Base-by-base conservation (phyloP, 1,140 invertebrate species). In the Drosophila subpulchrella region DNA sequence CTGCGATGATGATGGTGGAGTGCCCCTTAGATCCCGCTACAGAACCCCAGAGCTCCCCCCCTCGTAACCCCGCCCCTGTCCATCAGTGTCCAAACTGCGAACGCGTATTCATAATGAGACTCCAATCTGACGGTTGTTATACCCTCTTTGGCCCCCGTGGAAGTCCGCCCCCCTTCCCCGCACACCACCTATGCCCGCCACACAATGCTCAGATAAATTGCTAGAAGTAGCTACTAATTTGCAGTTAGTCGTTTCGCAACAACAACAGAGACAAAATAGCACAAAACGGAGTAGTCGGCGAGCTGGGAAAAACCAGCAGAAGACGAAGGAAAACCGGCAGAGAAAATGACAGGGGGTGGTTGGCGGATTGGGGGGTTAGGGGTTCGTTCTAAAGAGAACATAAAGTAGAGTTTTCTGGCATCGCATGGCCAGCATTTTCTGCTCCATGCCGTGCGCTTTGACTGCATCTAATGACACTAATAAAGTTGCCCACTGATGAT, bases 401-500 rank as follows among this genome's bases (percentile, higher is more conserved):
- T 50, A 71, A 71, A 71, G 68, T 58, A 32, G 66, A 71, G 65
- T 71, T 71, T 38, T 71, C 65, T 58, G 60, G 58, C 70, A 62
- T 62, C 30, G 59, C 57, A 73, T 47, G 47, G 61, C 63, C 74
- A 77, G 63, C 63, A 66, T 68, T 80, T 83, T 77, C 81, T 62
- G 67, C 46, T 71, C 39, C 76, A 84, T 80, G 72, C 77, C 82
- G 66, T 85, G 81, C 82, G 82, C 81, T 81, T 77, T 86, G 81
- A 86, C 82, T 84, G 81, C 81, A 84, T 84, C 81, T 84, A 84
- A 84, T 84, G 81, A 84, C 81, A 84, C 81, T 86, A 84, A 84
- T 84, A 85, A 84, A 84, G 82, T 86, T 84, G 78, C 78, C 81
- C 82, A 85, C 81, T 84, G 81, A 84, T 86, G 81, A 81, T 84